Evolutionary conservation across 1,140 invertebrate species (phyloP).

Genomic region (Cherax destructor): DNA sequence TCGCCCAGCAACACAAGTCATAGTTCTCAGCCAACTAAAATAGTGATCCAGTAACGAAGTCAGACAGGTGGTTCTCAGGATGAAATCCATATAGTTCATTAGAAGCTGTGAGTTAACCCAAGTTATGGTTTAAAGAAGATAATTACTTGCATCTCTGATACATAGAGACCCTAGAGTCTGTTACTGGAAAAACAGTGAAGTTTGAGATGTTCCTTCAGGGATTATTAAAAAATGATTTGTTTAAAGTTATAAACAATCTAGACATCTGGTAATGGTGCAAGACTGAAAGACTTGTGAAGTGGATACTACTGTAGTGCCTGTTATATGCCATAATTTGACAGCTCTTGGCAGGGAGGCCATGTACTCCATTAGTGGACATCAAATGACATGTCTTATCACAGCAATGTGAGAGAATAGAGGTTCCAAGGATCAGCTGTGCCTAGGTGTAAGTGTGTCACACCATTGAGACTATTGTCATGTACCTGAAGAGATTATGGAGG

Average conservation of each 20-base stretch:
- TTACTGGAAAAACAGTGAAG: slow-evolving; percentile 27
- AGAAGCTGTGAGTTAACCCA: slow-evolving; percentile 33
- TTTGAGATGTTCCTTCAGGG: slow-evolving; percentile 53
- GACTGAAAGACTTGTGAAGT: slow-evolving; percentile 54
- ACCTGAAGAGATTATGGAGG: slow-evolving; percentile 65
- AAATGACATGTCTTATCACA: slow-evolving; percentile 41
- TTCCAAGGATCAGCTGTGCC: slow-evolving; percentile 60
- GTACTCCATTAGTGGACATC: slow-evolving; percentile 47
- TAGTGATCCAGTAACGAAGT: slow-evolving; percentile 26
- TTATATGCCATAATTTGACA: slow-evolving; percentile 38
- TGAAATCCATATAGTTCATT: slow-evolving; percentile 15
- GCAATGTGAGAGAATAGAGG: slow-evolving; percentile 31
- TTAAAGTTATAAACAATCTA: slow-evolving; percentile 42
- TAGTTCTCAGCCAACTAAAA: slow-evolving; percentile 26
- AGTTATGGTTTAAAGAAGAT: slow-evolving; percentile 25
- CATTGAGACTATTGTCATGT: slow-evolving; percentile 65
- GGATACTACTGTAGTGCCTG: slow-evolving; percentile 61
- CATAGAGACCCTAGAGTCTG: neutral
- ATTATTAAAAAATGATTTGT: slow-evolving; percentile 29
- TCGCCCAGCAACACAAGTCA: slow-evolving; percentile 33
- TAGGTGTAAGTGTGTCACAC: slow-evolving; percentile 65
- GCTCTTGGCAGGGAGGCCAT: slow-evolving; percentile 45
- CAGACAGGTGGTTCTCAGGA: slow-evolving; percentile 48
- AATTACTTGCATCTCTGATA: slow-evolving; percentile 6
- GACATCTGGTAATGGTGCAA: slow-evolving; percentile 42